Evolutionary conservation across 1,140 invertebrate species (phyloP).

Genomic region (Rhopalosiphum padi): DNA sequence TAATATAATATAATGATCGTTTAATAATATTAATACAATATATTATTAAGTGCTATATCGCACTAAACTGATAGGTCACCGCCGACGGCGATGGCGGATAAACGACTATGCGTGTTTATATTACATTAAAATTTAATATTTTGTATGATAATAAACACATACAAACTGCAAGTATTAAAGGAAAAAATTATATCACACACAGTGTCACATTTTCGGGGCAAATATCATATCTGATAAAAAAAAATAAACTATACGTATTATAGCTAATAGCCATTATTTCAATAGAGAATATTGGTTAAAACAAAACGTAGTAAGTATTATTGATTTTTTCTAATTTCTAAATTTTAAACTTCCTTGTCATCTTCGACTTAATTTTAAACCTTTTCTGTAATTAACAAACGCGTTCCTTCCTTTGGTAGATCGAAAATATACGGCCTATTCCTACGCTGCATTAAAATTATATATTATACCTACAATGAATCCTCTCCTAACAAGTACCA

Average conservation of each 20-base stretch:
- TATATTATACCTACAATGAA: too few relatives aligned
- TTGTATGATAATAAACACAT: neutral
- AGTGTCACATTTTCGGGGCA: neutral
- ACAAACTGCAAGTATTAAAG: neutral
- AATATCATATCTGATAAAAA: too few relatives aligned
- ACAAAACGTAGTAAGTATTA: neutral
- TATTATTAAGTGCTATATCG: neutral
- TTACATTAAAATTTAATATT: too few relatives aligned
- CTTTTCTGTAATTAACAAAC: neutral
- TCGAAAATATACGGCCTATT: neutral
- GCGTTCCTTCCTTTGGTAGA: neutral
- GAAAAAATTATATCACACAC: neutral
- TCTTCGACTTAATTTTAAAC: neutral
- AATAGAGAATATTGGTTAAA: neutral
- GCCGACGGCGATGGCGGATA: neutral
- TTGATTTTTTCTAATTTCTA: neutral
- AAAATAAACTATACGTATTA: neutral
- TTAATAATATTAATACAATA: neutral
- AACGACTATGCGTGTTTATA: neutral
- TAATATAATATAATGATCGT: neutral
- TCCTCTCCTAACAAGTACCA: neutral
- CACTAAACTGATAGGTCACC: neutral
- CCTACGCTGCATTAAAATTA: too few relatives aligned
- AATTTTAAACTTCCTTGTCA: neutral
- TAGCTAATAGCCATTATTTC: neutral